A percentile compares a stretch with the other conserved stretches of the same genome.
phyloP scores from a whole-genome alignment of 64 coral and sea anemone species.

The Stichodactyla mertensii region DNA sequence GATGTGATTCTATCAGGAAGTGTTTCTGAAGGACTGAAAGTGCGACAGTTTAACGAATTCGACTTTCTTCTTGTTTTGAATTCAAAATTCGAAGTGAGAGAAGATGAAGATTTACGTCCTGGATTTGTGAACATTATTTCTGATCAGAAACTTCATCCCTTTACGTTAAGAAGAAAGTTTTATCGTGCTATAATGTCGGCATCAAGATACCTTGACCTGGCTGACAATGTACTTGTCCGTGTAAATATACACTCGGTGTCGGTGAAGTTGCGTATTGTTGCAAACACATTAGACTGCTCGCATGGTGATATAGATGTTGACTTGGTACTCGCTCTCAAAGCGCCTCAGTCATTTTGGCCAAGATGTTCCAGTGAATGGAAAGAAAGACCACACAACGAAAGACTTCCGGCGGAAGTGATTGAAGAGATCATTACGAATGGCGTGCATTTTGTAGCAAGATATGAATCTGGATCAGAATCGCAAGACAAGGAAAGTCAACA shows the following conservation, averaged over 20 bases:
- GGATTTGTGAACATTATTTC: conserved; percentile 10
- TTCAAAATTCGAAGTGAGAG: background rate
- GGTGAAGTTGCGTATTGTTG: background rate
- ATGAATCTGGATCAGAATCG: background rate
- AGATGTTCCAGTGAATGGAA: background rate
- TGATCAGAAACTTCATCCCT: background rate
- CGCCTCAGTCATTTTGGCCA: background rate
- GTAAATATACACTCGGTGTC: background rate
- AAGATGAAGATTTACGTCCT: background rate
- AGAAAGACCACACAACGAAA: background rate
- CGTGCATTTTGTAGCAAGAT: conserved; percentile 8
- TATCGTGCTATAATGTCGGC: background rate
- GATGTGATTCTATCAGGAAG: conserved; percentile 14
- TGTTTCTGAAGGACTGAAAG: conserved; percentile 11
- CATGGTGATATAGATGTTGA: background rate
- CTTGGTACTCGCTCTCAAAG: conserved; percentile 3
- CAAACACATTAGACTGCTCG: background rate
- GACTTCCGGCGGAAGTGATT: background rate
- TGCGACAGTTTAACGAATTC: background rate
- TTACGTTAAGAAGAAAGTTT: background rate
- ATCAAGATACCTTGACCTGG: background rate
- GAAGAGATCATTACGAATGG: background rate
- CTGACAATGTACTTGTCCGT: background rate
- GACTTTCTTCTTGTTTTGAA: conserved; percentile 18
- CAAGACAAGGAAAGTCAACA: background rate